Base-by-base conservation (phyloP, 1,140 invertebrate genomes). In the Ips nitidus region DNA sequence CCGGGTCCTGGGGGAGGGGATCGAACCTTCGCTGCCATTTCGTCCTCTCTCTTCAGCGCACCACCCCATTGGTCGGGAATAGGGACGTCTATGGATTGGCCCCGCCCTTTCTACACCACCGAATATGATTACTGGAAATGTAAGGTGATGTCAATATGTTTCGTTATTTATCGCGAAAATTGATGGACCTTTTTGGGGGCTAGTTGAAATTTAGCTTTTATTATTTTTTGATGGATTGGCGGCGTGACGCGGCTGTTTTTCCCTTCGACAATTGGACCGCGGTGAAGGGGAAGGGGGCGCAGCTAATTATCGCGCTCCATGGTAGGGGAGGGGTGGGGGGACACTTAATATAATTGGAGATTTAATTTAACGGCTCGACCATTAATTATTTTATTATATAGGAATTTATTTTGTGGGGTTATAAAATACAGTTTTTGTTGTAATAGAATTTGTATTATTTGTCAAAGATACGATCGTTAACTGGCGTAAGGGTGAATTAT, bases 211-310 rank as follows among this genome's bases (percentile, higher is more conserved):
- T 77, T 76, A 62, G 73, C 69, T 75, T 76, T 78, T 77, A 75
- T 79, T 78, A 77, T 77, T 78, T 79, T 79, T 76, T 76, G 75
- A 77, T 76, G 77, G 73, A 79, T 78, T 77, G 75, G 74, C 47
- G 74, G 74, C 50, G 67, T 69, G 67, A 69, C 45, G 67, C 53
- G 67, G 63, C 67, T 55, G 39, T 69, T 69, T 69, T 63, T 59
- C 39, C n/a, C 22, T 22, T 22, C 22, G 22, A 22, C 22, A 22
- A 22, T 22, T 22, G 22, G 22, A 22, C 22, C 22, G 22, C 22
- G 22, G 22, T 22, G 22, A 22, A 22, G 22, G 22, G 42, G n/a
- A 22, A 7, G 6, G 65, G 55, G 65, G 65, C 56, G 55, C 56
- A 53, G 56, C 42, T 66, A 66, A 66, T 66, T 66, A 66, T 43